phyloP scores from a whole-genome alignment of 2,888 invertebrate genomes.

The Octodonta nipae region DNA sequence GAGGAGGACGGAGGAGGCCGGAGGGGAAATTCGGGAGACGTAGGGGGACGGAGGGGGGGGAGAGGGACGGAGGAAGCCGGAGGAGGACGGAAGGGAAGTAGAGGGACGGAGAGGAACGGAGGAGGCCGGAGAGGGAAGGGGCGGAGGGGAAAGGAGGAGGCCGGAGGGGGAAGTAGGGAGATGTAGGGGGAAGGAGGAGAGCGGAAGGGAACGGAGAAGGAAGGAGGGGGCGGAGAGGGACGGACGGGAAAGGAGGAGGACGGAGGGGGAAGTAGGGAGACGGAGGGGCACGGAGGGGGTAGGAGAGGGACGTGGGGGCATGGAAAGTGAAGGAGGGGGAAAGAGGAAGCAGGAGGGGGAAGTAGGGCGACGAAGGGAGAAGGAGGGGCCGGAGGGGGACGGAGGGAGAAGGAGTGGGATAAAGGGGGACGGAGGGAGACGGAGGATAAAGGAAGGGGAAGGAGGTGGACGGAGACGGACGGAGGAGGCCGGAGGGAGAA shows the following conservation, averaged over 20 bases:
- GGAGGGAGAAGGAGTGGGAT: background rate
- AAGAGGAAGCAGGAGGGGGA: background rate
- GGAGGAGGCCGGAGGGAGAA: no score
- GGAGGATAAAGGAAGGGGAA: background rate
- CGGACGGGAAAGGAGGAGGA: background rate
- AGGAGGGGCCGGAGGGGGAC: background rate
- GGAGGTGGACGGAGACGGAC: background rate
- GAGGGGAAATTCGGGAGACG: background rate
- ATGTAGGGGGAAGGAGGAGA: conserved; percentile 1
- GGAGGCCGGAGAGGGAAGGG: no score
- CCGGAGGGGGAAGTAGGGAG: no score
- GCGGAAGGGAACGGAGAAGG: background rate
- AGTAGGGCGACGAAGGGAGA: background rate
- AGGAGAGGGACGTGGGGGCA: background rate
- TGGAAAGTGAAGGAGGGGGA: background rate
- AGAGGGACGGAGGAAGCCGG: no score
- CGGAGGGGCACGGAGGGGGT: background rate
- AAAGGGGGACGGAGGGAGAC: no score
- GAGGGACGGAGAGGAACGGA: no score
- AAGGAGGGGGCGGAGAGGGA: background rate
- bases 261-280: no score
- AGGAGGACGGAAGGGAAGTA: no score
- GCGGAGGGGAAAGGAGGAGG: no score
- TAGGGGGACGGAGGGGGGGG: no score
- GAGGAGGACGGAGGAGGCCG: no score